phyloP scores from a whole-genome alignment of 35 echinoderm and acorn worm species.

The Strongylocentrotus purpuratus region DNA sequence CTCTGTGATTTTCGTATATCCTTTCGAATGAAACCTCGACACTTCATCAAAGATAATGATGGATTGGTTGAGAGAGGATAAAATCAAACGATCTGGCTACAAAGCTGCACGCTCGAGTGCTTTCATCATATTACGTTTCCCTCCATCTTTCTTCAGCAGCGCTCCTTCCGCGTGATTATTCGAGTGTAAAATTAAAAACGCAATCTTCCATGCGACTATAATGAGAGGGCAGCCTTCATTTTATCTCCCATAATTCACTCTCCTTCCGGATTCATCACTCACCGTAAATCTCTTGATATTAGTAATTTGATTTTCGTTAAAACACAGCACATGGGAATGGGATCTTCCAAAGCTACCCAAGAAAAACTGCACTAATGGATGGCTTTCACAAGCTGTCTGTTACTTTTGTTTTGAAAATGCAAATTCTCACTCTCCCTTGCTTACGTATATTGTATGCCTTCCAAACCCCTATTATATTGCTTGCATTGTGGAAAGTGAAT shows the following conservation, averaged over 20 bases:
- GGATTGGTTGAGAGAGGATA: neutral
- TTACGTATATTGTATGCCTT: too few species aligned
- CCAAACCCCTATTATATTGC: too few species aligned
- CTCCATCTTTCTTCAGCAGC: neutral
- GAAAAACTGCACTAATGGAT: too few species aligned
- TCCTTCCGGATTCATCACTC: neutral
- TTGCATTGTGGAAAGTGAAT: too few species aligned
- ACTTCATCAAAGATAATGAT: slow-evolving; percentile 5
- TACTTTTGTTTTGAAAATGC: too few species aligned
- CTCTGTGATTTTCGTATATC: neutral
- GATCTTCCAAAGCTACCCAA: too few species aligned
- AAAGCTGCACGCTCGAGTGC: neutral
- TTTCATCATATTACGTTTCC: neutral
- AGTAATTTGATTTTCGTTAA: too few species aligned
- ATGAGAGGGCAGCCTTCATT: neutral
- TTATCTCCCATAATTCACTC: neutral
- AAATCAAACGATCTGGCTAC: neutral
- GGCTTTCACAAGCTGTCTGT: too few species aligned
- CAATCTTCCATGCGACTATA: neutral
- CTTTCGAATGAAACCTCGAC: neutral
- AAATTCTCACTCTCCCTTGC: too few species aligned
- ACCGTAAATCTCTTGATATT: neutral
- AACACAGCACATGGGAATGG: too few species aligned
- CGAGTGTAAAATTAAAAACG: slow-evolving; percentile 12
- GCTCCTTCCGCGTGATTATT: neutral